Evolutionary conservation across 2,888 invertebrate genomes (phyloP).

Genomic region (Argyra leucocephala): DNA sequence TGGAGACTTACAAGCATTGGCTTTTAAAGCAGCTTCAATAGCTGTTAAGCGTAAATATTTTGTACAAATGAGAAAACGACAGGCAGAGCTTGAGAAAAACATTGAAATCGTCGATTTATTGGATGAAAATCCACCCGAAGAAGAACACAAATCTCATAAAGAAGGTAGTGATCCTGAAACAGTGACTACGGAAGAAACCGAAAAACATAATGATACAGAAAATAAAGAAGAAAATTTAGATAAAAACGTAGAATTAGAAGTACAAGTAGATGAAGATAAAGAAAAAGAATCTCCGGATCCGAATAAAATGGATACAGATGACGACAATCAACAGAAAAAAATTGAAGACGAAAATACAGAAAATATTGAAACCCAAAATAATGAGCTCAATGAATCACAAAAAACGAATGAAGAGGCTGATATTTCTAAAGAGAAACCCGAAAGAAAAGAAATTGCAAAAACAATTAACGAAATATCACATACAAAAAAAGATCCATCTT

Average conservation of each 20-base stretch:
- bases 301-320: conserved; percentile 11
- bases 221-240: background rate
- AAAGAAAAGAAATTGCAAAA: conserved; percentile 24
- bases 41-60: conserved; percentile 61
- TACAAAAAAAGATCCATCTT: conserved; percentile 30
- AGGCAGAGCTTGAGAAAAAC: conserved; percentile 32
- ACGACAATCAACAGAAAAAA: conserved; percentile 30
- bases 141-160: conserved; percentile 4
- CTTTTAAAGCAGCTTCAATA: conserved; percentile 77
- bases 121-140: conserved; percentile 31
- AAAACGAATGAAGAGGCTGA: conserved; percentile 9
- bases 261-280: conserved; percentile 4
- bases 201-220: background rate
- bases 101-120: conserved; percentile 40
- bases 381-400: background rate
- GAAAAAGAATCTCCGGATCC: conserved; percentile 12
- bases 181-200: background rate
- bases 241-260: conserved; percentile 7
- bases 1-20: conserved; percentile 79
- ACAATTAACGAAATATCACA: conserved; percentile 15
- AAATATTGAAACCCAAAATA: background rate
- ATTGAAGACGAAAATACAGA: conserved; percentile 20
- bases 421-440: conserved; percentile 22
- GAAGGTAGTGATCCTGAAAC: conserved; percentile 1
- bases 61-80: conserved; percentile 35